Evolutionary conservation across 2,888 invertebrate species (phyloP).

Genomic region (Pammene aurita): DNA sequence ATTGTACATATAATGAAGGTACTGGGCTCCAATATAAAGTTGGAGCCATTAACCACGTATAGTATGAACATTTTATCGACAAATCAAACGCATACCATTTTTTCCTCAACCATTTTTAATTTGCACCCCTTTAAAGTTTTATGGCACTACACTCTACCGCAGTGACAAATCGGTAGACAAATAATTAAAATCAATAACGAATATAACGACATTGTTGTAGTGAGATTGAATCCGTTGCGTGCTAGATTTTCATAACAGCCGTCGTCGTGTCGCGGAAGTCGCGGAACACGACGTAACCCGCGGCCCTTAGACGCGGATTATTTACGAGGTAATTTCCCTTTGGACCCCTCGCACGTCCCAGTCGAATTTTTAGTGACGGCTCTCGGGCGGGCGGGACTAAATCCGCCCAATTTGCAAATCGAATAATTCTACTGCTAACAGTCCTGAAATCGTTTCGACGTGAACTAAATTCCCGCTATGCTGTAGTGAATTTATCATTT

Average conservation of each 20-base stretch:
- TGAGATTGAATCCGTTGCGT: conserved; percentile 2
- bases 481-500: background rate
- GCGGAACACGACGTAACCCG: background rate
- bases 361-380: conserved; percentile 20
- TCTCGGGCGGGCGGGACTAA: conserved; percentile 1
- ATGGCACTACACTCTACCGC: no score
- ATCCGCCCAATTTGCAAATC: conserved; percentile 32
- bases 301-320: conserved; percentile 14
- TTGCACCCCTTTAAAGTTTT: no score
- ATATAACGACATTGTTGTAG: no score
- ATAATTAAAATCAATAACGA: no score
- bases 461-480: conserved; percentile 7
- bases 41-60: no score
- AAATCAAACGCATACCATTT: no score
- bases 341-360: conserved; percentile 18
- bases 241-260: conserved; percentile 12
- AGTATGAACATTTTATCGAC: no score
- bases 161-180: no score
- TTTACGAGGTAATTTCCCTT: conserved; percentile 20
- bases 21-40: no score
- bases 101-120: no score
- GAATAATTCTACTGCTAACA: conserved; percentile 21
- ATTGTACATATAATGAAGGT: no score
- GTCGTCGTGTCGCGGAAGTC: conserved; percentile 3
- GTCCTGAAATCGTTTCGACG: conserved; percentile 22